Percentiles rank a stretch among this genome's conserved stretches.
phyloP scores from a whole-genome alignment of 92 coral and sea anemone species.

The Paragorgia papillata region DNA sequence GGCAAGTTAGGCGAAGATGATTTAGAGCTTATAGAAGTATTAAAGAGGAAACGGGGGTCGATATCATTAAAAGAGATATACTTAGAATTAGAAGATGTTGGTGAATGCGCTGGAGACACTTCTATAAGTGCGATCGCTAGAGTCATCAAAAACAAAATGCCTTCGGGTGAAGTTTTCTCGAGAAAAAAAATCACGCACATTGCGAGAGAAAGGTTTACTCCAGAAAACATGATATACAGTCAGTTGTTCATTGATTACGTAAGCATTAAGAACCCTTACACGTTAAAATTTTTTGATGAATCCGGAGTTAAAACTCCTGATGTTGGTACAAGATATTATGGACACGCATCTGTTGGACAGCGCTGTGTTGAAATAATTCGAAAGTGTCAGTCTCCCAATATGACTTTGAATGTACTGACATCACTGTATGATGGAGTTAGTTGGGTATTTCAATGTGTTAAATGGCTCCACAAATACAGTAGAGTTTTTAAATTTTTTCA shows the following conservation, averaged over 20 bases:
- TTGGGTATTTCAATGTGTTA: slow-evolving; percentile 38
- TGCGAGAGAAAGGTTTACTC: slow-evolving; percentile 42
- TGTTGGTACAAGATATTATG: slow-evolving; percentile 43
- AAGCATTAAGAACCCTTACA: slow-evolving; percentile 35
- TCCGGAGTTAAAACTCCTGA: slow-evolving; percentile 46
- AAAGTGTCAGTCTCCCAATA: slow-evolving; percentile 40
- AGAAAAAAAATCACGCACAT: slow-evolving; percentile 44
- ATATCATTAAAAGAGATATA: slow-evolving; percentile 41
- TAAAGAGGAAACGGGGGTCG: slow-evolving; percentile 2
- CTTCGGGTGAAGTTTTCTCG: slow-evolving; percentile 41
- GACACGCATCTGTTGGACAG: too few relatives aligned
- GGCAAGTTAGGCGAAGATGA: slow-evolving; percentile 43
- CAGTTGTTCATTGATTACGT: slow-evolving; percentile 58
- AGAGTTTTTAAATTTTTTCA: slow-evolving; percentile 39
- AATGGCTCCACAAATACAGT: slow-evolving; percentile 49
- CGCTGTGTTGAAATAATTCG: slow-evolving; percentile 45
- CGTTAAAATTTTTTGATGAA: slow-evolving; percentile 53
- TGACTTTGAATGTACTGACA: slow-evolving; percentile 34
- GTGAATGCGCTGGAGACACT: slow-evolving; percentile 19
- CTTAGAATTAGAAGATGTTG: slow-evolving; percentile 10
- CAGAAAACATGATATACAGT: slow-evolving; percentile 43
- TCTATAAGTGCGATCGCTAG: slow-evolving; percentile 16
- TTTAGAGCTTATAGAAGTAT: slow-evolving; percentile 46
- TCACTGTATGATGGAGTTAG: slow-evolving; percentile 47
- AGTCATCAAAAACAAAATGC: slow-evolving; percentile 42